These are phyloP conservation scores for Peromyscus melanophrys DNA, from an alignment of 2,797 vertebrate genomes.

Conservation along the genomic window DNA sequence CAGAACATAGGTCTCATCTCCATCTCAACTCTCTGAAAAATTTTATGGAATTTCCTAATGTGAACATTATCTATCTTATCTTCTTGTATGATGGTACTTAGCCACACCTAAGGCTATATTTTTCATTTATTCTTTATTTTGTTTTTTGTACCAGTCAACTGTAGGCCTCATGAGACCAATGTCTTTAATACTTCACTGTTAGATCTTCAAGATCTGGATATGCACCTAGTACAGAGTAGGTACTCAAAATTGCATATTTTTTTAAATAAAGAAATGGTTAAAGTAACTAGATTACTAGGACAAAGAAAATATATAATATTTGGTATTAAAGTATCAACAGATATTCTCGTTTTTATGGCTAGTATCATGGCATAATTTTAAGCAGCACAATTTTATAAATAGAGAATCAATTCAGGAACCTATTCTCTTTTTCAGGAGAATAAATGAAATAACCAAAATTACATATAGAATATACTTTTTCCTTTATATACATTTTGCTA, in stretches of 20 bases:
- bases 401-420: not conserved
- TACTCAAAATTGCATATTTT: not conserved
- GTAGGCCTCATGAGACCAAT: not conserved
- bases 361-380: not conserved
- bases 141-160: not conserved
- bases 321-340: not conserved
- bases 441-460: not conserved
- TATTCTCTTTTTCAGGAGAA: not conserved
- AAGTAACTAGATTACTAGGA: not conserved
- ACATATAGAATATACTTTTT: not conserved
- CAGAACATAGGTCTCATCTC: constrained; percentile 5
- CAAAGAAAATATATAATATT: not conserved
- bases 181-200: not conserved
- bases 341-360: not conserved
- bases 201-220: not conserved
- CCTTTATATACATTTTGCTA: not conserved
- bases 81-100: not conserved
- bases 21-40: not conserved
- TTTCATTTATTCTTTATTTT: not conserved
- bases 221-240: not conserved
- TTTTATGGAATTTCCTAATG: not conserved
- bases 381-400: not conserved
- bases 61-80: not conserved
- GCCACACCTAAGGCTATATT: not conserved
- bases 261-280: not conserved